Evolutionary conservation across 2,797 vertebrate genomes (phyloP), one percentile per base, ranked within the genome.

Genomic region (Danio jaintianensis): DNA sequence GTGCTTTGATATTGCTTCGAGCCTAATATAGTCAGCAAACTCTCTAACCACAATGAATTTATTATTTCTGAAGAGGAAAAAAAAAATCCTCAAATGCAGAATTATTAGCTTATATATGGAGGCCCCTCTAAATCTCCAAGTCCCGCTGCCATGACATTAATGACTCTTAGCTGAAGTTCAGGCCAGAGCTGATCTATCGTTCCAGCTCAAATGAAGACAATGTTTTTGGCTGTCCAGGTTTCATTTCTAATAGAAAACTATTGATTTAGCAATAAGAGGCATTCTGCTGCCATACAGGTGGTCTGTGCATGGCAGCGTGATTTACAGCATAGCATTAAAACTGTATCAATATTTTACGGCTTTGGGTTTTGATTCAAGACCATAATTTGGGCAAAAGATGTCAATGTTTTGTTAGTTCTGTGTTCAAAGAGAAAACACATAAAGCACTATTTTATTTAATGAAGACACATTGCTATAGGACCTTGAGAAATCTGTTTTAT

Each of bases 171-270:
- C 77, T 64, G 61, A 80, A 56, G 78, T 79, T 53, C 47, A 64
- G 22, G 58, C 40, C 59, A 47, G 42, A 1, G 3, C 40, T 80
- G 69, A 73, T 72, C 69, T 80, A 80, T 80, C 12, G 69, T 58
- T 66, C 69, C 12, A 42, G 52, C 69, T 47, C 40, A 73, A 58
- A 72, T 71, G 48, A 73, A 80, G 78, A 80, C 78, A 66, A 48
- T 80, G 69, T 72, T 80, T 80, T 80, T 64, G 20, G 48, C 61
- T 56, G 69, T 80, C 69, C n/a, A 22, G 69, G 69, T 36, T 73
- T 72, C n/a, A 72, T 47, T 80, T 80, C 69, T 72, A 80, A 80
- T 66, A 73, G 69, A 73, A 80, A 80, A 64, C 61, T 80, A 80
- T 80, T 80, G 78, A 80, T 80, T 80, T 80, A 72, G 78, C 68